Evolutionary conservation across 2,797 vertebrate species (phyloP).

Genomic region (Cuniculus paca): DNA sequence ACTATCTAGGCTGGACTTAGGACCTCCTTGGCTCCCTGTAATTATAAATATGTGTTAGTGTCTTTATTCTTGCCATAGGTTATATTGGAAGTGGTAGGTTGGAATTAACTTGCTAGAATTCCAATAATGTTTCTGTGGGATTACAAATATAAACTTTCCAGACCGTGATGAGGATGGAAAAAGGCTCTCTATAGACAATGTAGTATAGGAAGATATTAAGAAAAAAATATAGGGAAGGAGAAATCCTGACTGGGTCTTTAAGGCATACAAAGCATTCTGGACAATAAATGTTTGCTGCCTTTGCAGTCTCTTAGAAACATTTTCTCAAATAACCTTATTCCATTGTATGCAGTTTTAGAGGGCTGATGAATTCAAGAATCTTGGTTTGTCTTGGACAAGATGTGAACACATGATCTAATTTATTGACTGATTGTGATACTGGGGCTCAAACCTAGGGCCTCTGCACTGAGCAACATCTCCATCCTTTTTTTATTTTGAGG

Average conservation of each 20-base stretch:
- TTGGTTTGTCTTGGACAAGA: background rate
- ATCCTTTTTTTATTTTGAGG: background rate
- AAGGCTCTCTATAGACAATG: background rate
- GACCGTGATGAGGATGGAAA: too few relatives aligned
- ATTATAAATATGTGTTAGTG: too few relatives aligned
- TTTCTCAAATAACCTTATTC: background rate
- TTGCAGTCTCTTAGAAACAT: background rate
- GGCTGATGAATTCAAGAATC: background rate
- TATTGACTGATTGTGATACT: background rate
- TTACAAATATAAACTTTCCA: too few relatives aligned
- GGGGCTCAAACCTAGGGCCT: background rate
- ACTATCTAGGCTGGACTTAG: too few relatives aligned
- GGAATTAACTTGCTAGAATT: too few relatives aligned
- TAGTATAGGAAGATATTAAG: background rate
- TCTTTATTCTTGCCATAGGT: too few relatives aligned
- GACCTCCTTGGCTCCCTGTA: too few relatives aligned
- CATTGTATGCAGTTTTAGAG: background rate
- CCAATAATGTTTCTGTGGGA: too few relatives aligned
- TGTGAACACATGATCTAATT: background rate
- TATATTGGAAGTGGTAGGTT: too few relatives aligned
- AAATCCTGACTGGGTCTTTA: background rate
- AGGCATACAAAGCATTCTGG: background rate
- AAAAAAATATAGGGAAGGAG: background rate
- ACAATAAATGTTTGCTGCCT: background rate
- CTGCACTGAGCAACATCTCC: background rate